Percentiles rank a stretch among this genome's conserved stretches.
Evolutionary conservation across 2,113 vertebrate species (phyloP).

Genomic region (Calonectris borealis): DNA sequence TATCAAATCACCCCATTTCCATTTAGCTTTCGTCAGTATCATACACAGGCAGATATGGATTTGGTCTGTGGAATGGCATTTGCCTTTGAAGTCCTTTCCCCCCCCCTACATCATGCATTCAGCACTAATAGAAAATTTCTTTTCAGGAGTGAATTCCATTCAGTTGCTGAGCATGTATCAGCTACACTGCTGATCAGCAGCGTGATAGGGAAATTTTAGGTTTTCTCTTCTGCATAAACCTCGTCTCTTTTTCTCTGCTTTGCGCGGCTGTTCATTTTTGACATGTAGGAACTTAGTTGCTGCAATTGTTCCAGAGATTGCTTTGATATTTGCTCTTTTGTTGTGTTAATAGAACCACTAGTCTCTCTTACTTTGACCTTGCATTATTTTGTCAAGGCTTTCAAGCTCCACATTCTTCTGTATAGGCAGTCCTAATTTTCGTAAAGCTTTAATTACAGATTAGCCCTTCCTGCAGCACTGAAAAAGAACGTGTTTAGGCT

Average conservation of each 20-base stretch:
- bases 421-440: neutral
- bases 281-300: neutral
- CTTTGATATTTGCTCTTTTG: constrained; percentile 51
- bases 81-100: neutral
- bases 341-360: constrained; percentile 33
- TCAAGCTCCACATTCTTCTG: neutral
- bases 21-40: constrained; percentile 17
- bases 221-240: constrained; percentile 5
- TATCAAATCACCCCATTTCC: constrained; percentile 28
- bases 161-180: neutral
- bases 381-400: constrained; percentile 25
- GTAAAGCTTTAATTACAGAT: constrained; percentile 6
- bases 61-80: neutral
- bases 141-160: constrained; percentile 27
- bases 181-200: neutral
- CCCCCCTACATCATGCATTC: neutral
- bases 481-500: neutral
- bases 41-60: neutral
- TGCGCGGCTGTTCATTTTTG: neutral
- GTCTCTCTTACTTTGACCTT: constrained; percentile 44
- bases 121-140: constrained; percentile 1
- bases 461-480: neutral
- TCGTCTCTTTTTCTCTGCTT: neutral
- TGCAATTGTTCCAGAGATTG: constrained; percentile 47
- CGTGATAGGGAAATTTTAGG: constrained; percentile 15